Conservation (phyloP, 2,113 vertebrate genomes). For the Nesospiza acunhae region DNA sequence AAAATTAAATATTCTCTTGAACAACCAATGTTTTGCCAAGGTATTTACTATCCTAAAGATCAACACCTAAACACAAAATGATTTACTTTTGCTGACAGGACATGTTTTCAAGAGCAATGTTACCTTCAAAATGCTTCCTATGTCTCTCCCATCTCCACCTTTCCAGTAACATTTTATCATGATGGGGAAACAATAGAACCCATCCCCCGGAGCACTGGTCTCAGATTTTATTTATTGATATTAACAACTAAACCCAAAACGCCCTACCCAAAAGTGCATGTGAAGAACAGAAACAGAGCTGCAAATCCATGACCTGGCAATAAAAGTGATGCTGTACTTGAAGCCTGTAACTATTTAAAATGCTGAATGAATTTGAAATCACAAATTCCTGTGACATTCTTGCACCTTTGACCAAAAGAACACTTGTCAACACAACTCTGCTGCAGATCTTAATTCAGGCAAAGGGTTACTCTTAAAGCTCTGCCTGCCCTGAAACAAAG, state of each 20-base stretch:
- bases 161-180: not conserved
- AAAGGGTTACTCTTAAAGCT: not conserved
- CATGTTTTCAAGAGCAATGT: not conserved
- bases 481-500: not conserved
- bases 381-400: not conserved
- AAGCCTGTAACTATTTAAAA: not conserved
- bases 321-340: not conserved
- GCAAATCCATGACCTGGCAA: not conserved
- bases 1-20: not conserved
- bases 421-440: not conserved
- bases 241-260: not conserved
- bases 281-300: not conserved
- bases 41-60: not conserved
- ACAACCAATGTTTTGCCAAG: not conserved
- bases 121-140: not conserved
- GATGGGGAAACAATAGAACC: not conserved
- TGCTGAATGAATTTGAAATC: not conserved
- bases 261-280: fast-evolving
- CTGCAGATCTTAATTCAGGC: not conserved
- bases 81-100: fast-evolving
- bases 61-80: not conserved
- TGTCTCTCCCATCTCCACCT: not conserved
- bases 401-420: not conserved
- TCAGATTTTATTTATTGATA: not conserved
- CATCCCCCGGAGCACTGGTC: not conserved